Conservation (phyloP, 1,140 invertebrate genomes). For the Ips nitidus region DNA sequence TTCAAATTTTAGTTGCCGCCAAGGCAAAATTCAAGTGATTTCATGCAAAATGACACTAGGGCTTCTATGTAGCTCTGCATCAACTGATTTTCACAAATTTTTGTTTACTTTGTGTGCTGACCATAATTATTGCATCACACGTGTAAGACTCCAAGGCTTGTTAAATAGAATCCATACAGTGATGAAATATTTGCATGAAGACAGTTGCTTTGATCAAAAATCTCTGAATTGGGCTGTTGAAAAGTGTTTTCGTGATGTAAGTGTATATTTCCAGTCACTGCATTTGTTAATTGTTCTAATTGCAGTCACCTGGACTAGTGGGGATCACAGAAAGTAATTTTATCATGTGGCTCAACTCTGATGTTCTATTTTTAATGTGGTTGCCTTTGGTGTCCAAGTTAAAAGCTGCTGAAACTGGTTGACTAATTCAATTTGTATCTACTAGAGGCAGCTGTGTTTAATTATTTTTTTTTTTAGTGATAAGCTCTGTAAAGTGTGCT, state of each 20-base stretch:
- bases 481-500: conserved; percentile 57
- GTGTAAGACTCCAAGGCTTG: conserved; percentile 58
- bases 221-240: conserved; percentile 60
- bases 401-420: conserved; percentile 56
- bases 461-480: conserved; percentile 48
- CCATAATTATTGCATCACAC: conserved; percentile 65
- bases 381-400: conserved; percentile 58
- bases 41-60: conserved; percentile 65
- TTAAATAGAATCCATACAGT: conserved; percentile 58
- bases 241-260: conserved; percentile 64
- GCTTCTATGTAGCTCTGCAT: conserved; percentile 60
- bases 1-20: conserved; percentile 51
- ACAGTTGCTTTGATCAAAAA: conserved; percentile 56
- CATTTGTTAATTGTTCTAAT: conserved; percentile 2
- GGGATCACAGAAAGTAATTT: conserved; percentile 57
- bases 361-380: conserved; percentile 60
- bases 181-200: conserved; percentile 60
- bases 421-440: neutral
- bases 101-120: conserved; percentile 65
- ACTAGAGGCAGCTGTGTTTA: neutral
- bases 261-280: conserved; percentile 8
- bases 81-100: conserved; percentile 65
- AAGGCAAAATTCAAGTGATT: conserved; percentile 55
- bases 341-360: conserved; percentile 56
- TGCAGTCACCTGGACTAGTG: conserved; percentile 52